Conservation (phyloP, 2,888 invertebrate species). For the Cosmopolites sordidus region DNA sequence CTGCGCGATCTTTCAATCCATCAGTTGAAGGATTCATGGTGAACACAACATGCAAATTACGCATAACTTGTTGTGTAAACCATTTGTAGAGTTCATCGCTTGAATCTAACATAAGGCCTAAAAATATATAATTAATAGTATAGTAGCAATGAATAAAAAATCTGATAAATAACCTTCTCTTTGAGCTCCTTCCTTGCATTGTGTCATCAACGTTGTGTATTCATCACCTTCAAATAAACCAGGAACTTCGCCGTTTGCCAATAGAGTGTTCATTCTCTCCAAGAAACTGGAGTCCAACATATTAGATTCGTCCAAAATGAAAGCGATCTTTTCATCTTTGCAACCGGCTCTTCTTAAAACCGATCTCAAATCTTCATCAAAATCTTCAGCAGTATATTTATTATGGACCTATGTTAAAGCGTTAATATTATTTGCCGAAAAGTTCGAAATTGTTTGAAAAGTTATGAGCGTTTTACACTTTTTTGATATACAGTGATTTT, state of each 20-base stretch:
- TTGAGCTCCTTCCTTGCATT: conserved; percentile 98
- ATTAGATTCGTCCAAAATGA: conserved; percentile 98
- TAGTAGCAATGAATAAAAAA: too few species aligned
- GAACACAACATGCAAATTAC: conserved; percentile 98
- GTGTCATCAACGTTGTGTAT: conserved; percentile 98
- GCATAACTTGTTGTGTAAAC: conserved; percentile 99
- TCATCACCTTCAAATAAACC: conserved; percentile 96
- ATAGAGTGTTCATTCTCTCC: conserved; percentile 96
- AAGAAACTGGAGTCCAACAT: conserved; percentile 97
- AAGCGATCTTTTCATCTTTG: conserved; percentile 97
- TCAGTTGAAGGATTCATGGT: conserved; percentile 99
- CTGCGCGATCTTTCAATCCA: conserved; percentile 95
- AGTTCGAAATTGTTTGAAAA: too few species aligned
- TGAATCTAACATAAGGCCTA: conserved; percentile 91
- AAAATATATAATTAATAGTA: conserved; percentile 3
- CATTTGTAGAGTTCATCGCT: conserved; percentile 99
- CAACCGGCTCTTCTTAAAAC: conserved; percentile 83
- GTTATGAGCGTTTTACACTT: too few species aligned
- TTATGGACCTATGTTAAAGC: conserved; percentile 91
- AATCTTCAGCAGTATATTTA: conserved; percentile 97
- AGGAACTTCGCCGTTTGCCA: conserved; percentile 98
- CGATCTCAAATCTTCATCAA: conserved; percentile 95
- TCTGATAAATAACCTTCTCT: conserved; percentile 62
- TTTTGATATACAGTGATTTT: too few species aligned
- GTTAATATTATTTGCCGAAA: too few species aligned